Evolutionary conservation across 2,888 invertebrate genomes (phyloP).

Genomic region (Rhagophthalmus giganteus): DNA sequence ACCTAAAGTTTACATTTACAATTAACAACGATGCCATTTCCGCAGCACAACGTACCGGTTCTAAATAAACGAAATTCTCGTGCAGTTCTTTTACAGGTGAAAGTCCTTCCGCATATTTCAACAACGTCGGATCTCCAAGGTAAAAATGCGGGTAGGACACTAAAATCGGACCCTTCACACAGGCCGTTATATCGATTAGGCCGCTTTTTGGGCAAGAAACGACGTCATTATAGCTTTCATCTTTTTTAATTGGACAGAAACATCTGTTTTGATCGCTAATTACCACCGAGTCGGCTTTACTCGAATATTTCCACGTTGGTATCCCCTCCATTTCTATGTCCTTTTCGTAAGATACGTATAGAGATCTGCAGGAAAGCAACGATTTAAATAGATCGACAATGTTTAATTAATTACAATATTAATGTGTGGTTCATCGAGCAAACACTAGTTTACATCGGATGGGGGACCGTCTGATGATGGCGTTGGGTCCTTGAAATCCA

Average conservation of each 20-base stretch:
- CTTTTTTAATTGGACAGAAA: constrained; percentile 57
- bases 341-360: constrained; percentile 55
- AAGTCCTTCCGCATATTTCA: constrained; percentile 60
- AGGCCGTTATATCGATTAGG: constrained; percentile 58
- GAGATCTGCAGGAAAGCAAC: constrained; percentile 54
- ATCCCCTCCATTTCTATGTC: constrained; percentile 51
- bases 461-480: too few relatives aligned
- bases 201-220: constrained; percentile 61
- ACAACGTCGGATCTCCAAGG: constrained; percentile 59
- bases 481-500: too few relatives aligned
- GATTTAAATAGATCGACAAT: too few relatives aligned
- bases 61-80: constrained; percentile 62
- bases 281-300: constrained; percentile 55
- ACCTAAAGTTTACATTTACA: constrained; percentile 48
- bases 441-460: too few relatives aligned
- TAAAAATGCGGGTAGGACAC: constrained; percentile 70
- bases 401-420: too few relatives aligned
- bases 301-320: constrained; percentile 57
- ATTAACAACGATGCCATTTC: background rate
- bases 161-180: constrained; percentile 64
- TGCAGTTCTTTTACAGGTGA: constrained; percentile 60
- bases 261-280: constrained; percentile 58
- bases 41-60: constrained; percentile 58
- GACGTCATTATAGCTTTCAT: constrained; percentile 57
- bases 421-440: too few relatives aligned